Base-by-base conservation (phyloP, 2,888 invertebrate genomes). In the Octonoba sinensis region DNA sequence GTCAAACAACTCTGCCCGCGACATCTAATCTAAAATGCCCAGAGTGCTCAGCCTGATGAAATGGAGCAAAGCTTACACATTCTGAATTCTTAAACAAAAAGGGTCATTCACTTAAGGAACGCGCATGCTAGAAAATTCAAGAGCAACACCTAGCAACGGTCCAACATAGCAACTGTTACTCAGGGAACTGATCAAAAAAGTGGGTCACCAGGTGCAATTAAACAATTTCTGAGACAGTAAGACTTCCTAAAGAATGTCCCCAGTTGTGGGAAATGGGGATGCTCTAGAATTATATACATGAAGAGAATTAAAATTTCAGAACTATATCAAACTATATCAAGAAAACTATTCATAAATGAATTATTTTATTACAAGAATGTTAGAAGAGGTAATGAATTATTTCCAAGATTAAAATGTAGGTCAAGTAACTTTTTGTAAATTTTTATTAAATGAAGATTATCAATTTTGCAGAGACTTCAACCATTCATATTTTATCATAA, bases 101-200 rank as follows among this genome's bases (percentile, higher is more conserved):
- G 81, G 82, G 82, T 82, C 76, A 82, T 82, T 82, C 82, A 82
- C 82, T 76, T 76, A 82, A 75, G 82, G 70, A 82, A 74, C 81
- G 59, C 54, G 70, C 73, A 81, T 81, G 79, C 73, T 73, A 64
- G 59, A 62, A 74, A 81, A 81, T 81, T 73, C 74, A 81, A 81
- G 75, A 82, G 82, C 70, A 74, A 82, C 82, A 82, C 82, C 82
- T 76, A 82, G 72, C 82, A 82, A 82, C 82, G 75, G 82, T 66
- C 71, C 75, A 76, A 82, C 82, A 82, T 76, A 82, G 82, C 82
- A 82, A 82, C 82, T 3, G 65, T 76, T 27, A 18, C 76, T 67
- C 22, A 47, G 66, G 82, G 20, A 56, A 82, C 64, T 36, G 16
- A 18, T 54, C 70, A 47, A 65, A 72, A 60, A 82, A 82, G 82